Percentiles rank a stretch among this genome's conserved stretches.
Evolutionary conservation across 2,888 invertebrate genomes (phyloP).

Genomic region (Caenorhabditis imperialis): DNA sequence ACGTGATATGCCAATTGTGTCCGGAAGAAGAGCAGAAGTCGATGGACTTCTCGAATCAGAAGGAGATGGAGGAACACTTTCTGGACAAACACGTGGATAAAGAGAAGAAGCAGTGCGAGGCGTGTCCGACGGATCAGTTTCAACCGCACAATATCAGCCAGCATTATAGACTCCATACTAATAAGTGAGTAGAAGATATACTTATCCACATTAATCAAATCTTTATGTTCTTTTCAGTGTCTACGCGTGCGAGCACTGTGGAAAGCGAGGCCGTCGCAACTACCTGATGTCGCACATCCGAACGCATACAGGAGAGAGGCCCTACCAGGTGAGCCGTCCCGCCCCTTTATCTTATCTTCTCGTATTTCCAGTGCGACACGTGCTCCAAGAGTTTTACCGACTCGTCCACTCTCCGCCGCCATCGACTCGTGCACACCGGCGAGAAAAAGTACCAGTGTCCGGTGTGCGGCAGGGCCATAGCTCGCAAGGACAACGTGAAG

Average conservation of each 20-base stretch:
- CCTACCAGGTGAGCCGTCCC: constrained; percentile 56
- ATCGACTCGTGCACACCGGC: constrained; percentile 68
- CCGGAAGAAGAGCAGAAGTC: constrained; percentile 64
- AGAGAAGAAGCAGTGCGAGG: constrained; percentile 59
- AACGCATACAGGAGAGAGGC: constrained; percentile 70
- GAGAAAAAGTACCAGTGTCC: constrained; percentile 72
- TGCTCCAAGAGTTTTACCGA: constrained; percentile 70
- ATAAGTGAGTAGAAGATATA: constrained; percentile 41
- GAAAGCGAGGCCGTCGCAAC: constrained; percentile 69
- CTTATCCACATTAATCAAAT: no score
- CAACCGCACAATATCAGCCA: constrained; percentile 56
- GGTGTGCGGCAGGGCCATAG: constrained; percentile 71
- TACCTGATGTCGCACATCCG: constrained; percentile 68
- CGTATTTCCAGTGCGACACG: constrained; percentile 61
- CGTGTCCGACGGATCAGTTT: constrained; percentile 61
- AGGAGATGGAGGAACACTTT: constrained; percentile 64
- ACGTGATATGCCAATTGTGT: constrained; percentile 68
- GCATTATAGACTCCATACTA: constrained; percentile 65
- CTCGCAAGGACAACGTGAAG: constrained; percentile 72
- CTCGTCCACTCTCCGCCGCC: constrained; percentile 70
- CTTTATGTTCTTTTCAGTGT: constrained; percentile 41
- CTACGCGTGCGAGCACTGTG: constrained; percentile 71
- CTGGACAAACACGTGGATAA: constrained; percentile 66
- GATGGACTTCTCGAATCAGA: constrained; percentile 50
- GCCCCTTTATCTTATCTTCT: no score